A percentile compares a stretch with the other conserved stretches of the same genome.
These are phyloP conservation scores for Galbula dea DNA, from an alignment of 2,113 vertebrate genomes.

Conservation along the genomic window DNA sequence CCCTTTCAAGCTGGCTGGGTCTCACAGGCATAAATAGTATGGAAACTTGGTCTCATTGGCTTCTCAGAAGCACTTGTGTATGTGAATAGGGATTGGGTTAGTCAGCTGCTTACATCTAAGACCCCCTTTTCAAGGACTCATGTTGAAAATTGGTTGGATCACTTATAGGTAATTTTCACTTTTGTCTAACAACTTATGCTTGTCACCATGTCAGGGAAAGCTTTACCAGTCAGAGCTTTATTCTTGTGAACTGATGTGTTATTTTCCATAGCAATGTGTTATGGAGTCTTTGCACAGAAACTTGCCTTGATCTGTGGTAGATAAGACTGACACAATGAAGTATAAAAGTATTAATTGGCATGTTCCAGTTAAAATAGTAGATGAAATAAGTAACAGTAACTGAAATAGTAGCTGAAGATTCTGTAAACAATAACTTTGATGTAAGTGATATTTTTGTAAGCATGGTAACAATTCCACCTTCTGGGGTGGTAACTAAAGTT, in stretches of 20 bases:
- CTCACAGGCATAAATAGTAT: background rate
- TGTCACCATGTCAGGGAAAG: background rate
- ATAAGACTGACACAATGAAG: background rate
- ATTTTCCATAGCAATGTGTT: background rate
- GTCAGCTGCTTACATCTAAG: background rate
- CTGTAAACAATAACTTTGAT: background rate
- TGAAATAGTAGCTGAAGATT: background rate
- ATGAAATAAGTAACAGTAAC: background rate
- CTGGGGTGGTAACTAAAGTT: background rate
- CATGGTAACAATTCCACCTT: fast-evolving
- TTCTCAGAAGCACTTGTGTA: background rate
- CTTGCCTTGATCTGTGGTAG: background rate
- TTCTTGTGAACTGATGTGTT: background rate
- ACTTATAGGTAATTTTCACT: background rate
- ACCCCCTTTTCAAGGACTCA: background rate
- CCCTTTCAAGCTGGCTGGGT: background rate
- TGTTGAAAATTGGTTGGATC: background rate
- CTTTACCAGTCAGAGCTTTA: background rate
- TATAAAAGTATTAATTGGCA: background rate
- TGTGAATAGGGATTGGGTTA: too few species aligned
- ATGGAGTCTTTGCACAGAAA: background rate
- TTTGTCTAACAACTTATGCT: background rate
- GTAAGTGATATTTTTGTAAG: background rate
- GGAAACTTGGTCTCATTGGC: background rate
- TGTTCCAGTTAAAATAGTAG: background rate